These are phyloP conservation scores for Brachionus rubens DNA, from an alignment of 1,140 invertebrate species.

Conservation along the genomic window DNA sequence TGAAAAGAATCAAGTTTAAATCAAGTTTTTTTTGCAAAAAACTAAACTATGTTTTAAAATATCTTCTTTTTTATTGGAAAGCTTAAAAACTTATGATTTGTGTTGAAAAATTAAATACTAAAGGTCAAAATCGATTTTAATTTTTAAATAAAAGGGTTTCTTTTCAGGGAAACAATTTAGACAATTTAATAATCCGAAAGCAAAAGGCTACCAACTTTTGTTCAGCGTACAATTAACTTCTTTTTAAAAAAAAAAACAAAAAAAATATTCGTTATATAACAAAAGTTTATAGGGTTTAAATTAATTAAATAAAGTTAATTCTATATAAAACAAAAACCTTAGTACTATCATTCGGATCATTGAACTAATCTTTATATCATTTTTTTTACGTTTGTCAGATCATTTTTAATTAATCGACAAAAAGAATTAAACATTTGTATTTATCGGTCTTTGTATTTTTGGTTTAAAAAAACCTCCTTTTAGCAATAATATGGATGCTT, in stretches of 20 bases:
- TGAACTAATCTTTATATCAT: no score
- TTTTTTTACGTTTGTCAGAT: neutral
- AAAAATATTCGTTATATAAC: neutral
- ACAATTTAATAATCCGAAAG: neutral
- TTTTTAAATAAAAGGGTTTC: neutral
- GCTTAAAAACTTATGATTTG: neutral
- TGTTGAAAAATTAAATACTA: neutral
- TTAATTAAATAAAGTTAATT: neutral
- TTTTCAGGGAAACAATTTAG: neutral
- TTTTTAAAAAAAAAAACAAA: neutral
- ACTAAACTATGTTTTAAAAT: no score
- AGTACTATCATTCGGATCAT: no score
- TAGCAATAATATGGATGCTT: no score
- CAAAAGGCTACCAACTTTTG: neutral
- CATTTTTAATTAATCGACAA: neutral
- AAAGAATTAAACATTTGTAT: neutral
- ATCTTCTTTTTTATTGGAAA: neutral
- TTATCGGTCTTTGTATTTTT: neutral
- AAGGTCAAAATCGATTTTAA: neutral
- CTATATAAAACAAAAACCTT: no score
- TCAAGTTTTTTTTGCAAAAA: neutral
- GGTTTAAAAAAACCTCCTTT: neutral
- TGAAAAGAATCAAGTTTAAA: neutral
- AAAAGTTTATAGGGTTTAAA: neutral
- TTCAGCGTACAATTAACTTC: neutral